A percentile compares a stretch with the other conserved stretches of the same genome.
These are phyloP conservation scores for Apostichopus leukothele DNA, from an alignment of 53 echinoderm and acorn worm genomes.

Conservation along the genomic window DNA sequence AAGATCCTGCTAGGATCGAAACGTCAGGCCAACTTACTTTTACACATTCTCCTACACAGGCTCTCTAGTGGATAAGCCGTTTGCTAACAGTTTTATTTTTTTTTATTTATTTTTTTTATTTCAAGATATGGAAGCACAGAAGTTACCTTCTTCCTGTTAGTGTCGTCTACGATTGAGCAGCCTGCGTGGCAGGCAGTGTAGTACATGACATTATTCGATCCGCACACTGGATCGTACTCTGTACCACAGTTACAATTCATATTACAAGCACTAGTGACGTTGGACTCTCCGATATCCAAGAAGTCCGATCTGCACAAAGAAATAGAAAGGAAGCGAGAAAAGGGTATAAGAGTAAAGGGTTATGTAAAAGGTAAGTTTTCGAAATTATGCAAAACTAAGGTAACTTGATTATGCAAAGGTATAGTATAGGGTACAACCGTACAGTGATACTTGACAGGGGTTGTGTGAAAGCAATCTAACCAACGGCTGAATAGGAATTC, in stretches of 20 bases:
- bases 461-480: too few relatives aligned
- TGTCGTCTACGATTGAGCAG: conserved; percentile 23
- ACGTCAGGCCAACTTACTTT: too few relatives aligned
- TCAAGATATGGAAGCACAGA: too few relatives aligned
- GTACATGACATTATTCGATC: conserved; percentile 61
- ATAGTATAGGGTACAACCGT: too few relatives aligned
- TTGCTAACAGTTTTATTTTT: too few relatives aligned
- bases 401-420: too few relatives aligned
- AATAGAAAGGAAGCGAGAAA: background rate
- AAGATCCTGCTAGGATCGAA: too few relatives aligned
- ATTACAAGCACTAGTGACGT: conserved; percentile 57
- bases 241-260: conserved; percentile 53
- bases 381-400: background rate
- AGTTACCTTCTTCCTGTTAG: background rate
- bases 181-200: conserved; percentile 69
- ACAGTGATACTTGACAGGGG: too few relatives aligned
- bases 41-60: too few relatives aligned
- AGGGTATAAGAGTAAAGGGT: background rate
- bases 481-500: too few relatives aligned
- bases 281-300: conserved; percentile 31
- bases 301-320: background rate
- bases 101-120: too few relatives aligned
- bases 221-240: conserved; percentile 65
- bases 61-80: too few relatives aligned
- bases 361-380: background rate